Evolutionary conservation across 2,113 vertebrate genomes (phyloP), one percentile per base, ranked within the genome.

Genomic region (Peromyscus californicus): DNA sequence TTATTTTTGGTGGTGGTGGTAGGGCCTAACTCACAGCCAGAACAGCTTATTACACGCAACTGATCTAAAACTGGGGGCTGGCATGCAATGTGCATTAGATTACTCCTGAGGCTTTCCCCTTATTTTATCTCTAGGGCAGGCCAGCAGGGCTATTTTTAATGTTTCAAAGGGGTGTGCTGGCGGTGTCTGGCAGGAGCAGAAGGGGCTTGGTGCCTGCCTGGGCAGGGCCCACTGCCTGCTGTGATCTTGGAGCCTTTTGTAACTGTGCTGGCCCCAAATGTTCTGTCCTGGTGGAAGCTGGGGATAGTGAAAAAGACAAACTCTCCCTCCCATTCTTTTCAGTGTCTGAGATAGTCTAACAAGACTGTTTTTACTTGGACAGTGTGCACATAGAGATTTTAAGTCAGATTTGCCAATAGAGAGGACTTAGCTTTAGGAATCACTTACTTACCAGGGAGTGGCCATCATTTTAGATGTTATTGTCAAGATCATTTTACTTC

Each of bases 71-170:
- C 45, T 86, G 33, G 74, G 86, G 87, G 70, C 61, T 36, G 19
- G 33, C 42, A 36, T 90, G 91, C 69, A 9, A 0, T 48, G 1
- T 26, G 36, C 39, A 36, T 48, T 74, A 75, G 72, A 22, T 70
- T 84, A 84, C 96, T 93, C 84, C 90, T 63, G 83, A 96, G 92
- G 63, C 48, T 96, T 96, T 83, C 19, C 59, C 74, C 42, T 69
- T 97, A 31, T 70, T 95, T 95, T 79, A 87, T 94, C 92, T 88
- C 63, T 82, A 92, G 92, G 94, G 90, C 84, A 95, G 57, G 69
- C 57, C 15, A 83, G 83, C 24, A 51, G 82, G 94, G 70, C 86
- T 93, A 21, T 95, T 96, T 98, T 95, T 93, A 90, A 78, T 89
- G 65, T 94, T 93, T 95, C 54, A 54, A 57, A 95, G 91, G 69